Conservation (phyloP, 92 coral and sea anemone species). For the Montipora capitata region DNA sequence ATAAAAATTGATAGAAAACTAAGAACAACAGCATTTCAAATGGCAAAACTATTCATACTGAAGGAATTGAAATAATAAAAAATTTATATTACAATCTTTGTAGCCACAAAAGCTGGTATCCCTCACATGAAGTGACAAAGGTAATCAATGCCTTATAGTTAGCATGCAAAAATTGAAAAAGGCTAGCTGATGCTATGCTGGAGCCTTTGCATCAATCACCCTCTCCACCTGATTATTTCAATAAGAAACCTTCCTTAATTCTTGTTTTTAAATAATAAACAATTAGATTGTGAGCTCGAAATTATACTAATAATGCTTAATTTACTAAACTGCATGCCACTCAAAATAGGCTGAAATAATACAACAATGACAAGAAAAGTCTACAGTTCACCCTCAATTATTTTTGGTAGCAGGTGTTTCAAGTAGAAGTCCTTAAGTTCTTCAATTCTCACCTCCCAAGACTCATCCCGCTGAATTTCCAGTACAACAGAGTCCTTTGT, state of each 20-base stretch:
- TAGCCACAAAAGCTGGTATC: neutral
- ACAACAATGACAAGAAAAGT: neutral
- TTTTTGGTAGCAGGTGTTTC: slow-evolving; percentile 53
- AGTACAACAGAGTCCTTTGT: slow-evolving; percentile 23
- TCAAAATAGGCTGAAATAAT: neutral
- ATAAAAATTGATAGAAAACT: too few species aligned
- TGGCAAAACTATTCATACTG: neutral
- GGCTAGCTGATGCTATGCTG: neutral
- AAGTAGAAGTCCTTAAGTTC: slow-evolving; percentile 61
- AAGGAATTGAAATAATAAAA: neutral
- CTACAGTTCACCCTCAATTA: slow-evolving; percentile 70
- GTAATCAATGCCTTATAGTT: neutral
- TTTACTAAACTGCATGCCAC: slow-evolving; percentile 1
- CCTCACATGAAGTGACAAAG: neutral
- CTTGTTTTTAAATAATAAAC: neutral
- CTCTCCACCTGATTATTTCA: neutral
- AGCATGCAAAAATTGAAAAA: neutral
- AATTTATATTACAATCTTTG: neutral
- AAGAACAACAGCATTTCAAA: too few species aligned
- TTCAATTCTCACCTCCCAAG: slow-evolving; percentile 48
- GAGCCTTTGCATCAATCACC: slow-evolving; percentile 8
- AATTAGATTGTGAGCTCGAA: neutral
- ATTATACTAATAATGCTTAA: neutral
- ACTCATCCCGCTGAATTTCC: slow-evolving; percentile 36
- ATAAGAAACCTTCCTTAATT: too few species aligned